These are phyloP conservation scores for Lamellibrachia luymesi DNA, from an alignment of 1,140 invertebrate genomes.

Conservation along the genomic window DNA sequence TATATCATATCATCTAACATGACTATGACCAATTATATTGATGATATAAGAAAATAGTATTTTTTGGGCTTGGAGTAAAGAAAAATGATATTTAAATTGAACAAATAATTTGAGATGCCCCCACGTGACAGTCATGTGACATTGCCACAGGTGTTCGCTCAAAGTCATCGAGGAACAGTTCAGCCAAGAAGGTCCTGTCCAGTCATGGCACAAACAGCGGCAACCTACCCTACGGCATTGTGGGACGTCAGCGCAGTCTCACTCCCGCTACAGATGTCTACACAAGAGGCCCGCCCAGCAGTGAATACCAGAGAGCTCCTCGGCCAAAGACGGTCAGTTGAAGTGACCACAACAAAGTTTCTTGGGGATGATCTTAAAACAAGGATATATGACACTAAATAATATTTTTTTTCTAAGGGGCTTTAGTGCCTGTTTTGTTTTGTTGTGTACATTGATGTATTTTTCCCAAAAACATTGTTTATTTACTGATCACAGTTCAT, in stretches of 20 bases:
- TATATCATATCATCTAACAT: too few species aligned
- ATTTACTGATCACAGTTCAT: background rate
- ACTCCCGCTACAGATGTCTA: background rate
- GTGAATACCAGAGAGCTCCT: background rate
- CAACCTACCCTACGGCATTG: background rate
- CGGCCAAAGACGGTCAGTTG: background rate
- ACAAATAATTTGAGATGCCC: too few species aligned
- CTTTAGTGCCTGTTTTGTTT: too few species aligned
- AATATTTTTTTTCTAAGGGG: too few species aligned
- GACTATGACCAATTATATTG: too few species aligned
- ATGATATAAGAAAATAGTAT: background rate
- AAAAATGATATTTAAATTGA: background rate
- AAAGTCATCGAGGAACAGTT: background rate
- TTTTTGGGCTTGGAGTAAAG: background rate
- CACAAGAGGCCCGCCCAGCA: background rate
- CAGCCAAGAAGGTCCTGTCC: background rate
- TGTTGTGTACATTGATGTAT: too few species aligned
- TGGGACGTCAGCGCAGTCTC: background rate
- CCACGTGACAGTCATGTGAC: background rate
- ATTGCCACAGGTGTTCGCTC: background rate
- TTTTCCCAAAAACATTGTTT: background rate
- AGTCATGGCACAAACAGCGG: background rate
- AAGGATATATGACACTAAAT: too few species aligned
- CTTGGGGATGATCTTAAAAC: too few species aligned
- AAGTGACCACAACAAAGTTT: background rate